phyloP scores from a whole-genome alignment of 1,140 invertebrate species.

The Subanguina moxae region DNA sequence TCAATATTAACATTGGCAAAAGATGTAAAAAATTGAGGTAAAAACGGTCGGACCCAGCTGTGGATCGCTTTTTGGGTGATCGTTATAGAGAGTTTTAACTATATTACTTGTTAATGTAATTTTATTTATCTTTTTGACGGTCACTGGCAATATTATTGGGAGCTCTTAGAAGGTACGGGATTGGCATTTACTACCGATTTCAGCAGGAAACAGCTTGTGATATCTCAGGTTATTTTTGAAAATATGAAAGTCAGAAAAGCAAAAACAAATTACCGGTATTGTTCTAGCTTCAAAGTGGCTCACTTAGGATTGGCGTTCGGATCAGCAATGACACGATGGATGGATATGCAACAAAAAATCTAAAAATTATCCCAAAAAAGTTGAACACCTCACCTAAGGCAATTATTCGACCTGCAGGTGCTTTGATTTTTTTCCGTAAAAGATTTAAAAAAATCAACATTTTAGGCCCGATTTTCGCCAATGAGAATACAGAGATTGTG shows the following conservation, averaged over 20 bases:
- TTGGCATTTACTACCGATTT: neutral
- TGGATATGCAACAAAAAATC: neutral
- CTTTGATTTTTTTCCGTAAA: no score
- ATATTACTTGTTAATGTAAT: neutral
- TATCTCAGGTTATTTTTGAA: neutral
- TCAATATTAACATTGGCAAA: no score
- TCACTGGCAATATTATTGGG: neutral
- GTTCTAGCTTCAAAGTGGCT: neutral
- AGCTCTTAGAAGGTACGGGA: neutral
- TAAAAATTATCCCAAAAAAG: neutral
- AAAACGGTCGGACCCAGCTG: no score
- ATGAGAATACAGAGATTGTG: constrained; percentile 1
- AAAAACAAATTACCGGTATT: neutral
- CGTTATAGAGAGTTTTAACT: neutral
- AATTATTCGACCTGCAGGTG: neutral
- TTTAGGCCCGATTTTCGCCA: neutral
- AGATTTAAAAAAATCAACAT: no score
- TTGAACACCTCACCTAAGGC: neutral
- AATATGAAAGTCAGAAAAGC: neutral
- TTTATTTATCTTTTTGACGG: neutral
- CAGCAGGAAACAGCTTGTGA: neutral
- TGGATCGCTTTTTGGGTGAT: no score
- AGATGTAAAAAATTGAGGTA: no score
- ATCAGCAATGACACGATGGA: constrained; percentile 4
- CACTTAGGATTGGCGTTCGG: neutral